Base-by-base conservation (phyloP, 2,888 invertebrate genomes). In the Chirona hameri region DNA sequence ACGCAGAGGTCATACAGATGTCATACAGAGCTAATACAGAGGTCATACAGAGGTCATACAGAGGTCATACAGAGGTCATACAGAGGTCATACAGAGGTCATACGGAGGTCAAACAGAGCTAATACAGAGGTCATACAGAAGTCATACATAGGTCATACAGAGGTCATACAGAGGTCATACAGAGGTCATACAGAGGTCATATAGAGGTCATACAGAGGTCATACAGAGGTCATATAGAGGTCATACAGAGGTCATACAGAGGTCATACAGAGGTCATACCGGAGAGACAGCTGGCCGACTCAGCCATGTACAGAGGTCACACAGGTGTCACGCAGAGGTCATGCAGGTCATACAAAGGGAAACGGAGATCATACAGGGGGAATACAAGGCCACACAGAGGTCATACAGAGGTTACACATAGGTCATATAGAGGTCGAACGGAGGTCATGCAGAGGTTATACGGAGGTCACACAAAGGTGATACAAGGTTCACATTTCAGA, bases 281-380 rank as follows among this genome's bases (percentile, higher is more conserved):
- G n/a, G n/a, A 21, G 57, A 57, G 57, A 15, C 15, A n/a, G n/a
- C n/a, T n/a, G n/a, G n/a, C n/a, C n/a, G n/a, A n/a, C n/a, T n/a
- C n/a, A n/a, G n/a, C n/a, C n/a, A n/a, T n/a, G n/a, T n/a, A n/a
- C 2, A 65, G 27, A 65, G 57, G 57, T 21, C 12, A 57, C 15
- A 15, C 57, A 21, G 57, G 57, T 7, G 10, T 14, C 85, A 92
- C 52, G 52, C 52, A 14, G 52, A 52, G 52, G 10, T 7, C n/a
- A n/a, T n/a, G n/a, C n/a, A n/a, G 57, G 57, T 15, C 15, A 57
- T 15, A 21, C 15, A 57, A 4, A 15, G 57, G 57, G 4, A 39
- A 4, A 39, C 39, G 7, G 39, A 7, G 39, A 7, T 57, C 57
- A 57, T 57, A 21, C 15, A 21, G 57, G 15, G 57, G 57, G 10